phyloP scores from a whole-genome alignment of 2,113 vertebrate genomes.

The Danionella cerebrum region DNA sequence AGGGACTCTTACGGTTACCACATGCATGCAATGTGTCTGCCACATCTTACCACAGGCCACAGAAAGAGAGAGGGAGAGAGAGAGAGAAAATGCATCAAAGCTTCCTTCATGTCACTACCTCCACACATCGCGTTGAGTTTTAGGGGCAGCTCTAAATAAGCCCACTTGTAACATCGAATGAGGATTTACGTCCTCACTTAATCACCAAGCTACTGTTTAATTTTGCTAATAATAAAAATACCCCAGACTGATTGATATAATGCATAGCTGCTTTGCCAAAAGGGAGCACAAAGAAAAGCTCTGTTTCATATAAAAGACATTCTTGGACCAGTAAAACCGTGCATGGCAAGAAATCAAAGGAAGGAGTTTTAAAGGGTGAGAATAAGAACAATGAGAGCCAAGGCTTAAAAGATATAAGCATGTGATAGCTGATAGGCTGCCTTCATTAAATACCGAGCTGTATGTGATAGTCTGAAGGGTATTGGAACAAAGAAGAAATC shows the following conservation, averaged over 20 bases:
- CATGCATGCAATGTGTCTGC: constrained; percentile 41
- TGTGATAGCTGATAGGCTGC: background rate
- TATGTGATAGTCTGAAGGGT: background rate
- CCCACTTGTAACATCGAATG: constrained; percentile 8
- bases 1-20: constrained; percentile 29
- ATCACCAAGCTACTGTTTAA: constrained; percentile 23
- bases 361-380: background rate
- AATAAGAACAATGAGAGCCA: background rate
- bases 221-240: constrained; percentile 29
- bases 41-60: constrained; percentile 35
- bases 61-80: constrained; percentile 1
- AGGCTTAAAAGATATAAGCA: constrained; percentile 7
- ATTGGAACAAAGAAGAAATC: constrained; percentile 36
- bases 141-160: constrained; percentile 3
- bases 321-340: constrained; percentile 16
- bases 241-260: constrained; percentile 19
- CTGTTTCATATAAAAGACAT: constrained; percentile 14
- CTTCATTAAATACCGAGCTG: background rate
- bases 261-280: constrained; percentile 15
- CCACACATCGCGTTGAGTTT: constrained; percentile 13
- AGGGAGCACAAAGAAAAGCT: constrained; percentile 15
- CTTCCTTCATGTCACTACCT: constrained; percentile 27
- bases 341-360: constrained; percentile 18
- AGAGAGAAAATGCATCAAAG: background rate
- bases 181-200: constrained; percentile 14